These are phyloP conservation scores for Netelia melanura DNA, from an alignment of 2,888 invertebrate species.

Conservation along the genomic window DNA sequence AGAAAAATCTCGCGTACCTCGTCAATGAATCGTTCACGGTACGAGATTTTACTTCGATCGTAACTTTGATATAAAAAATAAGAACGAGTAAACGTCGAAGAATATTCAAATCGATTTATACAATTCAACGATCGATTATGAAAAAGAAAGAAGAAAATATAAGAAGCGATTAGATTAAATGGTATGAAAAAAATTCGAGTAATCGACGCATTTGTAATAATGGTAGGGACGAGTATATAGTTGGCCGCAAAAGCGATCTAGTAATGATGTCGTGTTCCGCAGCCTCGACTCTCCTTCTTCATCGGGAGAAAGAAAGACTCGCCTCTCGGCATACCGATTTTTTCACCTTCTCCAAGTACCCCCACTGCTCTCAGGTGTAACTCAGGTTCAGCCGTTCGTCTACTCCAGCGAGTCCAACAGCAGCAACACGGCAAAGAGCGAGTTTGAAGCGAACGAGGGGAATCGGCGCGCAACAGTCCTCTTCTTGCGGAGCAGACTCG, in stretches of 20 bases:
- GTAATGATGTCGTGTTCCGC: constrained; percentile 42
- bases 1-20: too few species aligned
- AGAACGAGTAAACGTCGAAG: too few species aligned
- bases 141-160: constrained; percentile 9
- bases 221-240: neutral
- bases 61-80: too few species aligned
- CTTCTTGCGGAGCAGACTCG: constrained; percentile 61
- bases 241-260: constrained; percentile 38
- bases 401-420: constrained; percentile 46
- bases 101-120: too few species aligned
- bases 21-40: too few species aligned
- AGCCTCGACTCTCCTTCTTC: constrained; percentile 57
- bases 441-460: constrained; percentile 47
- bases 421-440: constrained; percentile 21
- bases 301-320: constrained; percentile 39
- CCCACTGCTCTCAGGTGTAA: constrained; percentile 59
- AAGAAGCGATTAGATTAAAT: neutral
- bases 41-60: too few species aligned
- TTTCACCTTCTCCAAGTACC: constrained; percentile 57
- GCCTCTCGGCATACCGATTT: constrained; percentile 66
- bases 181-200: neutral
- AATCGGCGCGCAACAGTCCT: constrained; percentile 62
- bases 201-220: constrained; percentile 18
- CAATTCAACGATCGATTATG: neutral
- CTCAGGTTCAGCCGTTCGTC: constrained; percentile 60